Evolutionary conservation across 2,113 vertebrate species (phyloP), one percentile per base, ranked within the genome.

Genomic region (Mus pahari): DNA sequence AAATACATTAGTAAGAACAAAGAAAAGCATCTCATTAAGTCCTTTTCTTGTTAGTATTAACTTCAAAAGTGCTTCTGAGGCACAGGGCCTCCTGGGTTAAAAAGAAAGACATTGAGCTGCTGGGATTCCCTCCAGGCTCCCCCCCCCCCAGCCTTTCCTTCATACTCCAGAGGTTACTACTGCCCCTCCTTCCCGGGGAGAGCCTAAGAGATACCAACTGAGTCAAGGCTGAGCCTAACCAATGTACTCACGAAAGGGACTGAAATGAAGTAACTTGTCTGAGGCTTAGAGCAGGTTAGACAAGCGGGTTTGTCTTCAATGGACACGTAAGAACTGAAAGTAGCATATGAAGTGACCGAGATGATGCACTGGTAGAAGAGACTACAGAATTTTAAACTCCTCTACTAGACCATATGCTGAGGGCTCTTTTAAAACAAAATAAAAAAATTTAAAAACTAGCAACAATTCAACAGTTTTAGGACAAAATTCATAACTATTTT

Each of bases 11-110:
- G 24, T 62, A 42, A 48, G 3, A 96, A 89, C 26, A 94, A 95
- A 95, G 39, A 42, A 96, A 83, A 96, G 88, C 62, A 97, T 31
- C 20, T 94, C 95, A 90, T 92, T 94, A 94, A 97, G 78, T 17
- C 45, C 58, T 68, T 62, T 97, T 90, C 91, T 97, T 22, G 83
- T 91, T 95, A 91, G 24, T 68, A 77, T 90, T 70, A 90, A 96
- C 95, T 91, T 92, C 68, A 81, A 92, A 96, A 95, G 92, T 13
- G 48, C 62, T 86, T 42, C 60, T 94, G 86, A 96, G 83, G 39
- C 42, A 89, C 24, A 79, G 42, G 64, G 77, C 22, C 91, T 86
- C 17, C 45, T 66, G 28, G 42, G 83, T 66, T 17, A 33, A 66
- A 86, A 45, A 11, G 39, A 45, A 45, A 19, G 33, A 2, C 14